A percentile compares a stretch with the other conserved stretches of the same genome.
These are phyloP conservation scores for Desmophyllum pertusum DNA, from an alignment of 92 coral and sea anemone species.

Conservation along the genomic window DNA sequence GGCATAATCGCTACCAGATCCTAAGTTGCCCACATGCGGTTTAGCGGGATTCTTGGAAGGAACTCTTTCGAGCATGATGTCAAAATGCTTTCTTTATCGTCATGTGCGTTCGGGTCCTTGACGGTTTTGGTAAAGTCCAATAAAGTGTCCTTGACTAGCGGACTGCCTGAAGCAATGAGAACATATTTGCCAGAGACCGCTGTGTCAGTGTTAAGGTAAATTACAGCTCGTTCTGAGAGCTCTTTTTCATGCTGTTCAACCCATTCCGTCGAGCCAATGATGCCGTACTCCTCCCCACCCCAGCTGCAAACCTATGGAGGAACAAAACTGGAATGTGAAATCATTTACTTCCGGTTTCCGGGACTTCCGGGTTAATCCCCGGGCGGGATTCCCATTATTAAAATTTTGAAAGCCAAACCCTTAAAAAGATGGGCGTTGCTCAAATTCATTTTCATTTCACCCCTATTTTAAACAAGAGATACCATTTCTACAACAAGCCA, in stretches of 20 bases:
- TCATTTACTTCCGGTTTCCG: background rate
- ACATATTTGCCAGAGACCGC: conserved; percentile 75
- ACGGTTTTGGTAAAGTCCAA: conserved; percentile 57
- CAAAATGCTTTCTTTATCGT: conserved; percentile 76
- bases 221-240: conserved; percentile 63
- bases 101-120: conserved; percentile 79
- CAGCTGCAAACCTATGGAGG: conserved; percentile 85
- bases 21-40: conserved; percentile 59
- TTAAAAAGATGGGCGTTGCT: too few species aligned
- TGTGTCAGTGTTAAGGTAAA: conserved; percentile 81
- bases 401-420: too few species aligned
- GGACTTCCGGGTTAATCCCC: background rate
- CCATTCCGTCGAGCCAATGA: conserved; percentile 95
- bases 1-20: conserved; percentile 88
- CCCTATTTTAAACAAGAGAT: too few species aligned
- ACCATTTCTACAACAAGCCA: too few species aligned
- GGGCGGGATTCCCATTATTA: too few species aligned
- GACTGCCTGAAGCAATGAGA: conserved; percentile 30
- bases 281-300: conserved; percentile 91
- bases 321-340: background rate
- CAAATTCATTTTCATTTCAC: too few species aligned
- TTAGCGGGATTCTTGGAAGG: conserved; percentile 44
- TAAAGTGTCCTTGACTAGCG: conserved; percentile 59
- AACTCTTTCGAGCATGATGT: conserved; percentile 69
- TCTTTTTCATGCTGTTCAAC: conserved; percentile 81